These are phyloP conservation scores for Brachirus orientalis DNA, from an alignment of 2,113 vertebrate genomes.

Conservation along the genomic window DNA sequence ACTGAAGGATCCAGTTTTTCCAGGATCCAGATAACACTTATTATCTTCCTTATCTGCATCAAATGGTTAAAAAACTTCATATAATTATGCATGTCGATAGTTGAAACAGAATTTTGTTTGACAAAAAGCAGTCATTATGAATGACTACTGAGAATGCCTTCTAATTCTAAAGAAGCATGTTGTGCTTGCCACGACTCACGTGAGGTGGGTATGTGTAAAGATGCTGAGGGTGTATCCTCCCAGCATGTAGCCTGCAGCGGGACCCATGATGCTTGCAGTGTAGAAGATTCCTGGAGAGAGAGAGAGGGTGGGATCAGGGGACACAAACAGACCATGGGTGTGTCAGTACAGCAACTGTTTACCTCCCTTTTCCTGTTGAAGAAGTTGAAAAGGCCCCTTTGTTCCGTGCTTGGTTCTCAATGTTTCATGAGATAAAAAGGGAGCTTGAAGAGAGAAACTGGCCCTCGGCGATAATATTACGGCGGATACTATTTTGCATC, in stretches of 20 bases:
- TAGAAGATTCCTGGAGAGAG: constrained; percentile 89
- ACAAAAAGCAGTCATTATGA: no score
- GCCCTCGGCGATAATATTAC: not conserved
- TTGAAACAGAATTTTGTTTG: no score
- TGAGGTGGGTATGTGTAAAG: constrained; percentile 87
- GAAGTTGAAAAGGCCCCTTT: constrained; percentile 50
- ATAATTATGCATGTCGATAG: no score
- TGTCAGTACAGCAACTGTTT: constrained; percentile 28
- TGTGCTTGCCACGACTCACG: constrained; percentile 85
- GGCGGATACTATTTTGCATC: no score
- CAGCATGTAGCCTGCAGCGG: constrained; percentile 94
- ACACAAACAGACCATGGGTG: constrained; percentile 24
- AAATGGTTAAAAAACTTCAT: no score
- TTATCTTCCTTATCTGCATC: no score
- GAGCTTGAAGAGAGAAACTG: not conserved
- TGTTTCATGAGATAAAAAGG: constrained; percentile 16
- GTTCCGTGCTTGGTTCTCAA: constrained; percentile 19
- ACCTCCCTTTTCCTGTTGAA: constrained; percentile 54
- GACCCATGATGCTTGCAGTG: constrained; percentile 94
- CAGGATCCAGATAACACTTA: no score
- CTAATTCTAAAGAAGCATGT: no score
- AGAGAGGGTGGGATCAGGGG: no score
- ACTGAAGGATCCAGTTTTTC: no score
- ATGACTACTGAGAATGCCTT: no score
- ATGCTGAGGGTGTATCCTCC: constrained; percentile 94